phyloP scores from a whole-genome alignment of 2,888 invertebrate genomes.

The Mimachlamys varia region DNA sequence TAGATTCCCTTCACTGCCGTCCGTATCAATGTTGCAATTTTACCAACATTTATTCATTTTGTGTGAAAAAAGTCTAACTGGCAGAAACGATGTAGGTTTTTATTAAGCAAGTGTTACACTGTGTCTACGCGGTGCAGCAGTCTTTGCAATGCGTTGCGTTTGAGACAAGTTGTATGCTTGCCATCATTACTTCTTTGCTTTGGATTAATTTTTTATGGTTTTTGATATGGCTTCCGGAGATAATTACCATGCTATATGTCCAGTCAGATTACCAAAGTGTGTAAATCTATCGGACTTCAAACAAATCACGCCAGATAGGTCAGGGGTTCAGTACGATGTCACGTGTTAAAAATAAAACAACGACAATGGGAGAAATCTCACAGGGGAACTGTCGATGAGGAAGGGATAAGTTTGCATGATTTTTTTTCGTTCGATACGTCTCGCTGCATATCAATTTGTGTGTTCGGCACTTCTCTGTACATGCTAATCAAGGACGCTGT shows the following conservation, averaged over 20 bases:
- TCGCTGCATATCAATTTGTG: too few species aligned
- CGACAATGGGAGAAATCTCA: background rate
- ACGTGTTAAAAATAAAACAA: background rate
- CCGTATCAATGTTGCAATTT: background rate
- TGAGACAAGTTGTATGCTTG: background rate
- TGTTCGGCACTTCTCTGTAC: too few species aligned
- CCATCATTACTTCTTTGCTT: background rate
- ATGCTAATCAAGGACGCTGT: too few species aligned
- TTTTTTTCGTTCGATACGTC: too few species aligned
- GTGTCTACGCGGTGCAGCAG: background rate
- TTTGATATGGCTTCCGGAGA: slow-evolving; percentile 1
- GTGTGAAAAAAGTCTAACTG: background rate
- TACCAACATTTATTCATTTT: background rate
- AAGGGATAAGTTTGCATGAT: background rate
- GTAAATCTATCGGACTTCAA: slow-evolving; percentile 19
- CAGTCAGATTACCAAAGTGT: background rate
- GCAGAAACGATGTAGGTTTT: background rate
- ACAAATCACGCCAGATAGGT: background rate
- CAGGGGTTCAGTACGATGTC: background rate
- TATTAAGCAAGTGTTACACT: background rate
- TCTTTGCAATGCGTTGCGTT: background rate
- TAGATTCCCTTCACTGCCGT: background rate
- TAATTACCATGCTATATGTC: background rate
- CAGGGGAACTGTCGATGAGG: background rate
- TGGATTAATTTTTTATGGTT: background rate